Conservation (phyloP, 2,797 vertebrate species). For the Lagothrix lagotricha region DNA sequence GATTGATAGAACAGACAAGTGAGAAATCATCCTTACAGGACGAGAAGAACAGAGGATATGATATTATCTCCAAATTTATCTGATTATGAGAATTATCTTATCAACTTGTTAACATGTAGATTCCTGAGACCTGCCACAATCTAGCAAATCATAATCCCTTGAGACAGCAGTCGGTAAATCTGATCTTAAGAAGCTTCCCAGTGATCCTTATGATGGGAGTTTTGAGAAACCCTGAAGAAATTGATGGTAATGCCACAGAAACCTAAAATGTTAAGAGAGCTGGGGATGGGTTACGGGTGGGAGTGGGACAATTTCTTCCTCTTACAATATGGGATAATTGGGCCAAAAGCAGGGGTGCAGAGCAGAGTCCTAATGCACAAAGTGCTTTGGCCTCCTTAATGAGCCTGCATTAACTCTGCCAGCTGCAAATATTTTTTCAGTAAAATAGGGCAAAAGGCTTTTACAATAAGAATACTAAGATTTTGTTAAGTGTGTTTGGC, state of each 20-base stretch:
- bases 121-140: neutral
- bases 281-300: no score
- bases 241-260: neutral
- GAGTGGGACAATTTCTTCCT: neutral
- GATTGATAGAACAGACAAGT: neutral
- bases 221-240: neutral
- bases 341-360: slow-evolving; percentile 37
- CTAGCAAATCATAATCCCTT: neutral
- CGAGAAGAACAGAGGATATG: neutral
- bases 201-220: neutral
- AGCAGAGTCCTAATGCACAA: slow-evolving; percentile 37
- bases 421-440: slow-evolving; percentile 45
- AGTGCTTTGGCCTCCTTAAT: slow-evolving; percentile 23
- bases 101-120: neutral
- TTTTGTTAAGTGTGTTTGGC: slow-evolving; percentile 54
- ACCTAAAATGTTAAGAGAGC: slow-evolving; percentile 12
- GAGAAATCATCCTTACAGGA: neutral
- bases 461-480: slow-evolving; percentile 50
- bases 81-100: neutral
- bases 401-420: slow-evolving; percentile 60
- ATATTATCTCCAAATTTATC: neutral
- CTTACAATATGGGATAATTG: slow-evolving; percentile 47
- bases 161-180: neutral
- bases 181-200: neutral
- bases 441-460: slow-evolving; percentile 38